Base-by-base conservation (phyloP, 2,888 invertebrate species). In the Thera britannica region DNA sequence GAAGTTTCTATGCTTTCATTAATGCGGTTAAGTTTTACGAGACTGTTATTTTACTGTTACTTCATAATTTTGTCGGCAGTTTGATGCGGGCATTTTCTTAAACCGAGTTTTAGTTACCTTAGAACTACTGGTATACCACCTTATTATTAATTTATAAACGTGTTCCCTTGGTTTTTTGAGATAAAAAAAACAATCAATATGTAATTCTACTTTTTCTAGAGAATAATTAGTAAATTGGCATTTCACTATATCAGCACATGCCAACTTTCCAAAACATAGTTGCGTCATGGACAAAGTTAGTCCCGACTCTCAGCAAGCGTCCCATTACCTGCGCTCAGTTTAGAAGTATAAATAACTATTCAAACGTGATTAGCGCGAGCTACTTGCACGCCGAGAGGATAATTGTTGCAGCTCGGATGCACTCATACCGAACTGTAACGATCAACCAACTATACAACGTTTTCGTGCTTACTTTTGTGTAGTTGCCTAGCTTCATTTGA, bases 351-450 rank as follows among this genome's bases (percentile, higher is more conserved):
- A 65, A 65, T 60, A 56, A 59, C 48, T 60, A 56, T 56, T 55
- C 41, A 55, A 60, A 65, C 51, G 56, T 60, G 49, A 51, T 65
- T 60, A 60, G 56, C 48, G 59, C 8, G 8, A 58, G 23, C 48
- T 34, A 12, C 44, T 51, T 44, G 64, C 63, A 6, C 11, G 55
- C 49, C 38, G 44, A 57, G 51, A 35, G 46, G 9, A 49, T 58
- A 64, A 51, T 51, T 51, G 23, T 51, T 64, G 64, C 64, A 64
- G 63, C 55, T 11, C 6, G 44, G 57, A 62, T 7, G 44, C 62
- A 51, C 2, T 76, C 62, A 77, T 76, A 78, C 76, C 73, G 70
- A 55, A 8, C 6, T 36, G 66, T 65, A 66, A 68, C 64, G 2
- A 46, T 46, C 44, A 9, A 9, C 8, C 0, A 46, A 8, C 9